Conservation (phyloP, 2,113 vertebrate genomes). For the Chrysemys picta region DNA sequence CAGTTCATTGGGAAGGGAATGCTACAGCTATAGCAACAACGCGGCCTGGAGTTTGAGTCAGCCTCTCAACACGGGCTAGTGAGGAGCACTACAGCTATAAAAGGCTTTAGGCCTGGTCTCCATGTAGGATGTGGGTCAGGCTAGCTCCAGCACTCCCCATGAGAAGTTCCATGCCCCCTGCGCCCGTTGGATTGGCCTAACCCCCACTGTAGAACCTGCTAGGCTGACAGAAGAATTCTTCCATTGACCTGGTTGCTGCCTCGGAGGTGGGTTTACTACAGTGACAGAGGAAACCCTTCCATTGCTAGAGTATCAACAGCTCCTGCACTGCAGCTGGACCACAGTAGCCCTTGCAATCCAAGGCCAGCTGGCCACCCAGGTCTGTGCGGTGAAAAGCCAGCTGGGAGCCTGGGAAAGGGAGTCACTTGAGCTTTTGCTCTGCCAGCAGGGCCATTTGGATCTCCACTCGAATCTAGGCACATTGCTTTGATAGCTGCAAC, state of each 20-base stretch:
- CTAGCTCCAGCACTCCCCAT: not conserved
- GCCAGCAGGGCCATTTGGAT: not conserved
- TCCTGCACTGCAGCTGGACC: no score
- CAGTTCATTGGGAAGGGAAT: not conserved
- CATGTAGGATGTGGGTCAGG: not conserved
- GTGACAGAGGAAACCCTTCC: no score
- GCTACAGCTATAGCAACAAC: not conserved
- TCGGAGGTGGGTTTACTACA: not conserved
- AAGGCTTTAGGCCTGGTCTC: not conserved
- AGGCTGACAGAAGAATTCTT: not conserved
- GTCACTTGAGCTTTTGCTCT: not conserved
- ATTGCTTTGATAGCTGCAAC: not conserved
- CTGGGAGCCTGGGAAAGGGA: no score
- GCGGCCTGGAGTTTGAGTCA: accelerated
- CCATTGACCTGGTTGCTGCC: not conserved
- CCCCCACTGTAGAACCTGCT: not conserved
- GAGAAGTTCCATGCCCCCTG: not conserved
- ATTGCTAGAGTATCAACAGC: no score
- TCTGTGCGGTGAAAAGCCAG: not conserved
- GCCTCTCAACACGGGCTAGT: accelerated
- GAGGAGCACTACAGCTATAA: accelerated
- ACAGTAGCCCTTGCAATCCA: no score
- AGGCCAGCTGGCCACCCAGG: no score
- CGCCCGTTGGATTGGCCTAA: not conserved
- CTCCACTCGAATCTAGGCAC: not conserved